phyloP scores from a whole-genome alignment of 2,888 invertebrate species.

The Aproaerema taeniolella region DNA sequence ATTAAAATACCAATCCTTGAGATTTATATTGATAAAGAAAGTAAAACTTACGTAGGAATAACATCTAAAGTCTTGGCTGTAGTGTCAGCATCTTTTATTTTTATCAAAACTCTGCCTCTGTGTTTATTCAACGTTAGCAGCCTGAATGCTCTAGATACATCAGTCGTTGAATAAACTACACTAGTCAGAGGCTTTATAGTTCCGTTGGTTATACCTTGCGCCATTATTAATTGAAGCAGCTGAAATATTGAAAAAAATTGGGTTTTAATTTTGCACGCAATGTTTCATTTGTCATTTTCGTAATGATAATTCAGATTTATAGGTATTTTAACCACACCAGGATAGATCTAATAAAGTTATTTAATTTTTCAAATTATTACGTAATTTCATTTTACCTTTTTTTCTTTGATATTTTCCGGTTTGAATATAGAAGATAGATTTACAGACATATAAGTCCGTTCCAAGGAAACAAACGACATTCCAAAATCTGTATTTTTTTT shows the following conservation, averaged over 20 bases:
- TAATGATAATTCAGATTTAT: no score
- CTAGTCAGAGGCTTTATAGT: conserved; percentile 82
- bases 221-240: conserved; percentile 70
- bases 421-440: conserved; percentile 33
- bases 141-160: conserved; percentile 82
- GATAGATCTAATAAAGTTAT: no score
- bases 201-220: conserved; percentile 80
- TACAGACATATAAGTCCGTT: conserved; percentile 24
- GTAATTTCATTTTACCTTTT: conserved; percentile 27
- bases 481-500: conserved; percentile 28
- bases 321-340: no score
- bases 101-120: conserved; percentile 36
- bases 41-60: conserved; percentile 30
- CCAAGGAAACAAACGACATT: conserved; percentile 27
- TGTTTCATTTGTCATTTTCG: no score
- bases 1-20: no score
- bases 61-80: conserved; percentile 27
- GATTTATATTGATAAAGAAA: no score
- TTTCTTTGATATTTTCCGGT: conserved; percentile 24
- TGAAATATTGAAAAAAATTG: conserved; percentile 14
- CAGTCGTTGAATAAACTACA: conserved; percentile 78
- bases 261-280: no score
- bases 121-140: conserved; percentile 82
- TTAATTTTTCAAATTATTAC: no score
- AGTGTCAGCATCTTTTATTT: conserved; percentile 29